Base-by-base conservation (phyloP, 1,140 invertebrate genomes). In the Tribolium madens region DNA sequence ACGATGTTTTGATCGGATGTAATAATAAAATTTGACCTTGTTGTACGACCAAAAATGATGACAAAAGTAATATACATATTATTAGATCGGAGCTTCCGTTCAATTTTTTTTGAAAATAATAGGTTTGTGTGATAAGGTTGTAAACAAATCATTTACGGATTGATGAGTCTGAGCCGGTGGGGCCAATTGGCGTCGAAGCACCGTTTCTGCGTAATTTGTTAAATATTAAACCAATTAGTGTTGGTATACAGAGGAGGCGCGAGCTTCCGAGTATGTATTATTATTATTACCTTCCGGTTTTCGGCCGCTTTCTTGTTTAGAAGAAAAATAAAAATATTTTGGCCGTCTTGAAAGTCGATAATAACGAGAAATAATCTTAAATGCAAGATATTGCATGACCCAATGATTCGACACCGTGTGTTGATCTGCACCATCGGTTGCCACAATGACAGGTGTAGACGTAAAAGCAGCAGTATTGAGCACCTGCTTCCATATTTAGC, bases 401-500 rank as follows among this genome's bases (percentile, higher is more conserved):
- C 50, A 60, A 74, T 60, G 72, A 74, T 74, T 74, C 53, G 72
- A 47, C 53, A 74, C 36, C 72, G 72, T 60, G 72, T 74, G 72
- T 57, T 74, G 72, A 74, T 74, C 72, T 74, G 72, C 72, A 74
- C 72, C 72, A 74, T 74, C 72, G 72, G 72, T 47, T 60, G 72
- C 72, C 53, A 60, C 72, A 74, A 74, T 74, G 72, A 74, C 72
- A 74, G 72, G 72, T 74, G 72, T 74, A 60, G 72, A 74, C 72
- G 72, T 57, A 74, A 46, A 57, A 60, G 72, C 72, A 74, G 72
- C 72, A 53, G 70, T 72, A 72, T 72, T 72, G 70, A 72, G 70
- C 70, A 72, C 72, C 72, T 74, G 72, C 72, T 60, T 74, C 72
- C 72, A 74, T 74, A 74, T 74, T 74, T 74, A 74, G 72, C 72